Evolutionary conservation across 2,113 vertebrate species (phyloP).

Genomic region (Brachypodius melanocephalos): DNA sequence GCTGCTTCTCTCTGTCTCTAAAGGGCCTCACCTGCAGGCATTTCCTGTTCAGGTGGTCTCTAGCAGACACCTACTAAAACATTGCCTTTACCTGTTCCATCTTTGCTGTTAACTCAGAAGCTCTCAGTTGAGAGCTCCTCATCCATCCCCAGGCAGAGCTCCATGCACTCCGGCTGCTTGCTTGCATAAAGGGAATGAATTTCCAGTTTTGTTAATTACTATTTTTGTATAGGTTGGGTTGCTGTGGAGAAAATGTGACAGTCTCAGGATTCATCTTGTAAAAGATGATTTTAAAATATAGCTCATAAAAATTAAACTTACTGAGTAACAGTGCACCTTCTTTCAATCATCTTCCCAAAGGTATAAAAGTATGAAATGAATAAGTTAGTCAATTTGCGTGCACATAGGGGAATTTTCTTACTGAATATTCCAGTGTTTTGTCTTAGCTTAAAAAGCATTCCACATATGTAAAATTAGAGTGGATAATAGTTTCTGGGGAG

Average conservation of each 20-base stretch:
- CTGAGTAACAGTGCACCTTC: neutral
- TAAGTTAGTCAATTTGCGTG: neutral
- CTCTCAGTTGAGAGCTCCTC: neutral
- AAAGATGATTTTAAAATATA: neutral
- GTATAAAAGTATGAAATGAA: neutral
- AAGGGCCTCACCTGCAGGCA: neutral
- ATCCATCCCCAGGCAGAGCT: neutral
- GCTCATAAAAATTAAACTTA: neutral
- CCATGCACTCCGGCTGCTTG: neutral
- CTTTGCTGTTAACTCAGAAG: neutral
- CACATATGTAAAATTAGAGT: neutral
- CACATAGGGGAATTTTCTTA: neutral
- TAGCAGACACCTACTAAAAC: neutral
- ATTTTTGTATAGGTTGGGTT: neutral
- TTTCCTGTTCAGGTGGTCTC: neutral
- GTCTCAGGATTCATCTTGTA: neutral
- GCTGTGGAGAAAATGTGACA: neutral
- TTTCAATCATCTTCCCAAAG: neutral
- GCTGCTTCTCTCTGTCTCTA: neutral
- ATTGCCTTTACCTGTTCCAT: neutral
- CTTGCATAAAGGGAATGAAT: neutral
- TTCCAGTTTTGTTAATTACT: neutral
- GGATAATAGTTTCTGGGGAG: neutral
- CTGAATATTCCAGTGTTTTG: neutral
- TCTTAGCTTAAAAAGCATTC: neutral